Evolutionary conservation across 2,888 invertebrate genomes (phyloP), one percentile per base, ranked within the genome.

Genomic region (Neoscelio sp.): DNA sequence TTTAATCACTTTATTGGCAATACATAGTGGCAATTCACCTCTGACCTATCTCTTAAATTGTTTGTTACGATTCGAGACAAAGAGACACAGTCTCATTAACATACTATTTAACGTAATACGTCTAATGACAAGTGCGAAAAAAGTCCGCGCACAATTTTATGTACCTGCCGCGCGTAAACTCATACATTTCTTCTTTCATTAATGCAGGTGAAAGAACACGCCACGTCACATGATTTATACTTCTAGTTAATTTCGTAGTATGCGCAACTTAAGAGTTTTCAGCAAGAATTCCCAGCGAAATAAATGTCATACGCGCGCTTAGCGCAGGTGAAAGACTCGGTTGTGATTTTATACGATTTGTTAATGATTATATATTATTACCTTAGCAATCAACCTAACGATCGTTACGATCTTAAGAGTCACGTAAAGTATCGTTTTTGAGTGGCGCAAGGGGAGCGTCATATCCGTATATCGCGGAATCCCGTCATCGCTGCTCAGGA

Each of bases 361-460:
- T 70, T 77, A 77, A 77, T 77, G 70, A 77, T 77, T 77, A 71
- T 62, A 77, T 77, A 71, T 77, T 77, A 70, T 77, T 77, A 70
- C 52, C 64, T 13, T 54, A 52, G 77, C 50, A 77, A 77, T 76
- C 70, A 76, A 58, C 64, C 58, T 65, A 76, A 76, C 70, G 64
- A 76, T 56, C 56, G 64, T 62, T 42, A 76, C 68, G 64, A 64
- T 76, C 76, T 50, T 40, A 48, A 48, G 68, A 68, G 68, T 68
- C 50, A 68, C 75, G 67, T 67, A 67, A 75, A 64, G 64, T 64
- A 54, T 75, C 67, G 60, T 60, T 67, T 60, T 52, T 58, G 75
- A 67, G 30, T 65, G 38, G 48, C 23, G 56, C 40, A 48, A 74
- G 48, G 46, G 30, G 54, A 64, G 56, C 64, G 56, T 46, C 48